Conservation (phyloP, 1,140 invertebrate genomes). For the Zelostemma sp. region DNA sequence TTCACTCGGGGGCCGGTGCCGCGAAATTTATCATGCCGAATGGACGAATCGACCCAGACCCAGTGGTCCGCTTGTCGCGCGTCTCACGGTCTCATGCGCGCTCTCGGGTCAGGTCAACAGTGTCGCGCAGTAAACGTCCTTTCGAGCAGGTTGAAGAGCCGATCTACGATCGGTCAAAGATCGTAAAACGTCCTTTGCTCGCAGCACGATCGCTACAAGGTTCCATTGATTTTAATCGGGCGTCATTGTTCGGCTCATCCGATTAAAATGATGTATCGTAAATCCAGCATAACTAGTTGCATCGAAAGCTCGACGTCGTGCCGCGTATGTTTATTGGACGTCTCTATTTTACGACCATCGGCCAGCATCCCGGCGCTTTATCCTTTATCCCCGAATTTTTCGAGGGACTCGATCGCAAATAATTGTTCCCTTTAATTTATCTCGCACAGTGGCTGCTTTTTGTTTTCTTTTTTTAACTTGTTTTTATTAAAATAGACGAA, state of each 20-base stretch:
- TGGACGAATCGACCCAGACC: constrained; percentile 44
- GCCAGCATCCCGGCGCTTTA: too few relatives aligned
- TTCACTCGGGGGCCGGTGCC: constrained; percentile 40
- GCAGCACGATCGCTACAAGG: constrained; percentile 17
- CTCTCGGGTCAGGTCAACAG: constrained; percentile 55
- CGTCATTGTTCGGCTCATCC: constrained; percentile 34
- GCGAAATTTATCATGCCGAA: constrained; percentile 53
- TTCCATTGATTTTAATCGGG: constrained; percentile 40
- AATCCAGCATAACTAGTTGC: constrained; percentile 18
- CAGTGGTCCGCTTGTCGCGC: constrained; percentile 44
- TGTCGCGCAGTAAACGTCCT: constrained; percentile 37
- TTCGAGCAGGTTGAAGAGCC: constrained; percentile 31
- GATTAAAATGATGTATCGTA: constrained; percentile 41
- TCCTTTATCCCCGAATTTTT: too few relatives aligned
- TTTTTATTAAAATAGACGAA: too few relatives aligned
- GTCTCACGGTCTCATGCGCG: constrained; percentile 31
- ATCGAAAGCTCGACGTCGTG: constrained; percentile 21
- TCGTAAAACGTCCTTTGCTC: constrained; percentile 33
- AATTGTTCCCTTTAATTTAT: not conserved
- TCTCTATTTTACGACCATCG: not conserved
- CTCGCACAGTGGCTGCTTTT: too few relatives aligned
- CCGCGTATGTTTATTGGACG: constrained; percentile 13
- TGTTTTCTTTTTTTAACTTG: too few relatives aligned
- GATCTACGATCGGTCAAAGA: constrained; percentile 38
- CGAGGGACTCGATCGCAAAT: too few relatives aligned